These are phyloP conservation scores for Hypselothyrea guttata DNA, from an alignment of 2,888 invertebrate species.

Conservation along the genomic window DNA sequence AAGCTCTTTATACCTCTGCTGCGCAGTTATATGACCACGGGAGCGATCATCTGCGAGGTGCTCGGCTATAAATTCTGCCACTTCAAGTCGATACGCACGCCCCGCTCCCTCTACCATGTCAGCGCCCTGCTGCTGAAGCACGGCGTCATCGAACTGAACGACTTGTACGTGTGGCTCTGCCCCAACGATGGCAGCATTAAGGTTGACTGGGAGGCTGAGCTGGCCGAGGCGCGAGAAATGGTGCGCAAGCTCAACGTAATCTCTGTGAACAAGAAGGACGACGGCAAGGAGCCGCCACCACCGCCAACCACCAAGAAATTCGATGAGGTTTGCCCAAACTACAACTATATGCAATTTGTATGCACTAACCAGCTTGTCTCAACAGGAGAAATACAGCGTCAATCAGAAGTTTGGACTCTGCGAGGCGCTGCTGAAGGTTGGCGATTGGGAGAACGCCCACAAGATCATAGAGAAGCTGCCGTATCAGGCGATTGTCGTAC, in stretches of 20 bases:
- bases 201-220: constrained; percentile 91
- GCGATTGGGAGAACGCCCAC: constrained; percentile 94
- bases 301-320: constrained; percentile 87
- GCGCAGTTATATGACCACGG: constrained; percentile 93
- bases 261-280: constrained; percentile 86
- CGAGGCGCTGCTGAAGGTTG: constrained; percentile 92
- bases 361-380: neutral
- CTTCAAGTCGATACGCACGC: constrained; percentile 85
- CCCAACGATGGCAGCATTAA: constrained; percentile 93
- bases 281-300: constrained; percentile 89
- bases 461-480: constrained; percentile 92
- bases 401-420: constrained; percentile 98
- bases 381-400: constrained; percentile 79
- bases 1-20: constrained; percentile 93
- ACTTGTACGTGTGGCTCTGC: constrained; percentile 94
- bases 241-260: constrained; percentile 93
- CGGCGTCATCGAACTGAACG: constrained; percentile 91
- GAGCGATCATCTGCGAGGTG: constrained; percentile 94
- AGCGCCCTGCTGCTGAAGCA: constrained; percentile 95
- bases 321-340: constrained; percentile 82
- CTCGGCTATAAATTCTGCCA: constrained; percentile 95
- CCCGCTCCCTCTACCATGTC: constrained; percentile 92
- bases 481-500: constrained; percentile 89
- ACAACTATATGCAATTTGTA: too few relatives aligned
- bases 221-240: constrained; percentile 92